Conservation (phyloP, 2,113 vertebrate species). For the Hydrochoerus hydrochaeris region DNA sequence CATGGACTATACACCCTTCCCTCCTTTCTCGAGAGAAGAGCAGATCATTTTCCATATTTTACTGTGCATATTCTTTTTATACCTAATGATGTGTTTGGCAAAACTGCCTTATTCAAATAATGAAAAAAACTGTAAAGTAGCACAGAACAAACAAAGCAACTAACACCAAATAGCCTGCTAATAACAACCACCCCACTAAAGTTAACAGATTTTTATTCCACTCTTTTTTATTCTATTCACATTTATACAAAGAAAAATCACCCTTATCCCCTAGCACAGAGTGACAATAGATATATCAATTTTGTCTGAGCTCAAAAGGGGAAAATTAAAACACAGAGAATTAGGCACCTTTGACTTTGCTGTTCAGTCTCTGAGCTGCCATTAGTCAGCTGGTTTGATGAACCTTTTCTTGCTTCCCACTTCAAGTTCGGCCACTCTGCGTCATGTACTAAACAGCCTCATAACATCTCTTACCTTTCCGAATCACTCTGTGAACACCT, state of each 20-base stretch:
- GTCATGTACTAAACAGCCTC: not conserved
- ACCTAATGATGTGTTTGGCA: not conserved
- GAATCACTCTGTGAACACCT: not conserved
- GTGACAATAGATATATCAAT: not conserved
- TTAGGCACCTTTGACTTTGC: not conserved
- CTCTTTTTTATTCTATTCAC: constrained; percentile 1
- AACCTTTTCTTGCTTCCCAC: not conserved
- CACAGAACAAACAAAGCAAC: not conserved
- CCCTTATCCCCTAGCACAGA: not conserved
- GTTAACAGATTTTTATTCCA: not conserved
- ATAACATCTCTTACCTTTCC: not conserved
- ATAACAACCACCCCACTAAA: not conserved
- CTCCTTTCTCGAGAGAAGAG: not conserved
- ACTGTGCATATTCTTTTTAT: not conserved
- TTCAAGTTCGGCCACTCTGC: not conserved
- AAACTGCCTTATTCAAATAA: constrained; percentile 33
- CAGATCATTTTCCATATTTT: not conserved
- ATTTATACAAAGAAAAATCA: constrained; percentile 16
- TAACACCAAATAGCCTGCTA: not conserved
- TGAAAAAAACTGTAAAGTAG: constrained; percentile 28
- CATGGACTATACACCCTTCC: no score
- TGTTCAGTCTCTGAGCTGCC: not conserved
- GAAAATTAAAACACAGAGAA: not conserved
- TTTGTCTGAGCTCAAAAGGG: not conserved
- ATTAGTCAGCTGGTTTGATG: not conserved